Conservation (phyloP, 1,140 invertebrate genomes). For the Proales similis region DNA sequence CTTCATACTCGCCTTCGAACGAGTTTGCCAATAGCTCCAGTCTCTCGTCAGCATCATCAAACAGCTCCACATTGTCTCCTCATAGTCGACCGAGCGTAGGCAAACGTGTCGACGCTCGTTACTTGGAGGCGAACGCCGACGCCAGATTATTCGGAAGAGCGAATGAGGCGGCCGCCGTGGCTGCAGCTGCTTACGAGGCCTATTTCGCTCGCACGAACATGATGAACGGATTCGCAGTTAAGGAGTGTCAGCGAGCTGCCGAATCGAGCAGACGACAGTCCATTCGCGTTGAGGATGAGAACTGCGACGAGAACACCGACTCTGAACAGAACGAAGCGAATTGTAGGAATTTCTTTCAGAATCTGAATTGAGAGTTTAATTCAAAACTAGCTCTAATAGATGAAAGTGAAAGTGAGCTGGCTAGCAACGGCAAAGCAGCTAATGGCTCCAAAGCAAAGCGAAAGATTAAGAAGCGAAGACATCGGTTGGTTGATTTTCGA, state of each 20-base stretch:
- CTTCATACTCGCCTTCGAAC: background rate
- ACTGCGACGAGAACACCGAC: no score
- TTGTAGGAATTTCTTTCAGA: no score
- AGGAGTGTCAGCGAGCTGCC: background rate
- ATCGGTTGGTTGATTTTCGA: background rate
- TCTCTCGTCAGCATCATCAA: constrained; percentile 4
- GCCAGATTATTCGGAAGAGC: constrained; percentile 8
- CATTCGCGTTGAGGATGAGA: no score
- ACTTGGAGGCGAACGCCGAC: background rate
- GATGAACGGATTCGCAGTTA: constrained; percentile 3
- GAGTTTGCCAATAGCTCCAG: constrained; percentile 9
- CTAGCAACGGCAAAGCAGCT: no score
- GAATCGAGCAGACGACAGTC: background rate
- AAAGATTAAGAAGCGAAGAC: no score
- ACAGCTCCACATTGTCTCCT: constrained; percentile 17
- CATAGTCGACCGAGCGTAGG: background rate
- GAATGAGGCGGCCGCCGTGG: constrained; percentile 9
- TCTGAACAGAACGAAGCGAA: no score
- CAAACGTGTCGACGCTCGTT: background rate
- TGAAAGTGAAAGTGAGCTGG: no score
- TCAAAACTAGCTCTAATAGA: no score
- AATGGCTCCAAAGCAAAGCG: no score
- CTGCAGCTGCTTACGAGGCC: constrained; percentile 25
- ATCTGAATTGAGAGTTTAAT: no score
- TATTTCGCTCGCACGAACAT: constrained; percentile 26